Evolutionary conservation across 2,797 vertebrate genomes (phyloP), one percentile per base, ranked within the genome.

Genomic region (Microctenopoma steveboyesi): DNA sequence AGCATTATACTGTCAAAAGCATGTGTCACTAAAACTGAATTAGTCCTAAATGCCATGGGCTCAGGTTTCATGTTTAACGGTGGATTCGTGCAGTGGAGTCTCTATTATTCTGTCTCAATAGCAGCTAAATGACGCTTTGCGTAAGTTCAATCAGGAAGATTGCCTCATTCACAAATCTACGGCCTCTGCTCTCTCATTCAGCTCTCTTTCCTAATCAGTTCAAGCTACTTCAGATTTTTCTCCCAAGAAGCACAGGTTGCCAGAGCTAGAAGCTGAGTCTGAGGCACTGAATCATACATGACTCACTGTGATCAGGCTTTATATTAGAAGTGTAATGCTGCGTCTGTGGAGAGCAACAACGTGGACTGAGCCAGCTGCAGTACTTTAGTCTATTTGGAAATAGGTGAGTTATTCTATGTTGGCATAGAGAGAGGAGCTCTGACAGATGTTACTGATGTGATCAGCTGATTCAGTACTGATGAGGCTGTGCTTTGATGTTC

Each of bases 121-220:
- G 83, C 53, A 54, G 73, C 76, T 63, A 77, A 85, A 82, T 77
- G 67, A 77, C 64, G 79, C 67, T 72, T 50, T 61, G 50, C 48
- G 60, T 10, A 11, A 59, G 64, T 72, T 64, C 69, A 82, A 77
- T 82, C 73, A 72, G 60, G 60, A 33, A 58, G 69, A 82, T 74
- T 79, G 63, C 42, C 58, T 74, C 76, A 69, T 69, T 79, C 68
- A 71, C 63, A 65, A 69, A 72, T 62, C 57, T 54, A 13, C 54
- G 50, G 68, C 76, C 70, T 80, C 69, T 52, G 37, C 56, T 52
- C 49, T n/a, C 35, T 60, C 18, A 39, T 46, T 59, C 50, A n/a
- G 12, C 18, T 3, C 47, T 66, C 25, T 18, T n/a, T 15, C 18
- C 48, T 67, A 64, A 86, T 79, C 66, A 73, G 54, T 62, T 55